Conservation (phyloP, 37 sponge, comb jelly and placozoan species). For the Hormiphora californensis region DNA sequence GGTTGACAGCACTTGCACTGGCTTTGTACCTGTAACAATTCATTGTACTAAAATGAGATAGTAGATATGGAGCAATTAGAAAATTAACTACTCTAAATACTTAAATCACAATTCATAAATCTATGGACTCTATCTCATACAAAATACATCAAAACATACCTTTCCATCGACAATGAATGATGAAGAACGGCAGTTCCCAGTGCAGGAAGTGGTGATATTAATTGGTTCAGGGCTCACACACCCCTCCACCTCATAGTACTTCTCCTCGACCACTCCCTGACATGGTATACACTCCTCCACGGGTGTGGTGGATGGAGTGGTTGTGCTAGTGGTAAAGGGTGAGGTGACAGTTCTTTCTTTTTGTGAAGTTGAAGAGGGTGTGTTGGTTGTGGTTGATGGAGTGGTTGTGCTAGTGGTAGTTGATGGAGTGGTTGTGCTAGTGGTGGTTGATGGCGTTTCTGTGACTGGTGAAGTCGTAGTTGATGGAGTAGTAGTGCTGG, state of each 20-base stretch:
- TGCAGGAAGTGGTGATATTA: background rate
- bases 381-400: background rate
- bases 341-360: too few relatives aligned
- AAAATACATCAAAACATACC: too few relatives aligned
- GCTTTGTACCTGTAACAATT: background rate
- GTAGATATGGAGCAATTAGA: too few relatives aligned
- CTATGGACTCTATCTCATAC: too few relatives aligned
- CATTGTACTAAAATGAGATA: too few relatives aligned
- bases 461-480: background rate
- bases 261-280: background rate
- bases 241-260: background rate
- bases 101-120: too few relatives aligned
- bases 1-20: background rate
- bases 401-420: background rate
- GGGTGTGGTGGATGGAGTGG: background rate
- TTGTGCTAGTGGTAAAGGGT: background rate
- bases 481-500: background rate
- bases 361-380: background rate
- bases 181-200: background rate
- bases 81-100: too few relatives aligned
- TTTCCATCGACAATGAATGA: background rate
- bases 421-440: background rate
- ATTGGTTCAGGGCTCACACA: background rate
- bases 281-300: background rate
- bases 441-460: background rate